A percentile compares a stretch with the other conserved stretches of the same genome.
phyloP scores from a whole-genome alignment of 2,888 invertebrate species.

The Neoaliturus tenellus region DNA sequence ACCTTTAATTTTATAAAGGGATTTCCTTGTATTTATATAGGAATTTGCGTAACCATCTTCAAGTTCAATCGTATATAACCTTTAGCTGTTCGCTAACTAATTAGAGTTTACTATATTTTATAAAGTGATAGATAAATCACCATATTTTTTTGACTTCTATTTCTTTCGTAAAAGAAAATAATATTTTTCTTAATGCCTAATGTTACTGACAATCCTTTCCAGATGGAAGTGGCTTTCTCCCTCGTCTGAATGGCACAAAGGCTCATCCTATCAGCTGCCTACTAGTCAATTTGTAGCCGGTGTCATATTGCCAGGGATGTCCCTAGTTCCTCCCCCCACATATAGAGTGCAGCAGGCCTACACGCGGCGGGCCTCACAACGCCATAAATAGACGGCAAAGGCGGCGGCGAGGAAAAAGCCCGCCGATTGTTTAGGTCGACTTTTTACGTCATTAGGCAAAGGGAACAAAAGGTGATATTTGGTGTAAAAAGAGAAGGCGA shows the following conservation, averaged over 20 bases:
- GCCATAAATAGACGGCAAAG: slow-evolving; percentile 43
- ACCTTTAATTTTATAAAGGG: no score
- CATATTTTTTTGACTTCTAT: no score
- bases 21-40: no score
- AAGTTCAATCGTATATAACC: no score
- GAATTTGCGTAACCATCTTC: no score
- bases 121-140: no score
- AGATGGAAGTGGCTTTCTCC: no score
- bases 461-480: slow-evolving; percentile 51
- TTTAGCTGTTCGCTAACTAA: no score
- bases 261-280: not conserved
- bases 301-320: not conserved
- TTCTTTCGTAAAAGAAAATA: not conserved
- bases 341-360: not conserved
- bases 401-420: slow-evolving; percentile 35
- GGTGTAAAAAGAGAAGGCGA: slow-evolving; percentile 35
- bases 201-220: no score
- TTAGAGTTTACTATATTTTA: no score
- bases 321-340: not conserved
- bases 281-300: slow-evolving; percentile 1
- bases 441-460: slow-evolving; percentile 51
- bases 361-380: not conserved
- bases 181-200: no score
- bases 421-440: slow-evolving; percentile 40
- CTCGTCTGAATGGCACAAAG: not conserved